A percentile compares a stretch with the other conserved stretches of the same genome.
These are phyloP conservation scores for Nannoperca australis DNA, from an alignment of 2,797 vertebrate genomes.

Conservation along the genomic window DNA sequence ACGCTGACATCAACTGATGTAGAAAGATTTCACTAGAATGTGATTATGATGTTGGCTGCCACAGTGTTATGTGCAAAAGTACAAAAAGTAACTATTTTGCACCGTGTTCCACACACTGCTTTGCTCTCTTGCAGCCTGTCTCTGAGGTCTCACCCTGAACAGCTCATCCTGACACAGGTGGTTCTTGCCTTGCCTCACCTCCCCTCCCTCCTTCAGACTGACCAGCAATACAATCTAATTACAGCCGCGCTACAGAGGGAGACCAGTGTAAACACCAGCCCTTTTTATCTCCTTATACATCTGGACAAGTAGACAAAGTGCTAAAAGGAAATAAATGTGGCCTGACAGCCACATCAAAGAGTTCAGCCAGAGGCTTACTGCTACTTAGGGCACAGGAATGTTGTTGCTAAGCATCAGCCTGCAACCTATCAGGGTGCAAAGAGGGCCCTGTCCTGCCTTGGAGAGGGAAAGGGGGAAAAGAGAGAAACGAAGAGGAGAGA, in stretches of 20 bases:
- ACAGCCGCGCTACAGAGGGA: conserved; percentile 85
- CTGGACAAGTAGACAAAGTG: conserved; percentile 99
- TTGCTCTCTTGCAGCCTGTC: conserved; percentile 13
- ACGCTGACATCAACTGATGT: conserved; percentile 29
- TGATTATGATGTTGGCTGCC: conserved; percentile 32
- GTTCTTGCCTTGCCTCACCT: conserved; percentile 84
- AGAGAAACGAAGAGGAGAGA: conserved; percentile 70
- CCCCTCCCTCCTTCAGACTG: conserved; percentile 87
- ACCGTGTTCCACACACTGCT: conserved; percentile 7
- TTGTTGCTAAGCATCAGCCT: conserved; percentile 98
- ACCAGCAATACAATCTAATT: conserved; percentile 97
- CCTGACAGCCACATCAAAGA: conserved; percentile 99
- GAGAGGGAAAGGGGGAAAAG: conserved; percentile 74
- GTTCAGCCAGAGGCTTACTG: conserved; percentile 98
- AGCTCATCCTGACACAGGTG: conserved; percentile 74
- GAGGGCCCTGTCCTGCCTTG: conserved; percentile 88
- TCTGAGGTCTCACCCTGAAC: conserved; percentile 45
- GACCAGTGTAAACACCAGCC: conserved; percentile 97
- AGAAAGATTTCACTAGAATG: conserved; percentile 38
- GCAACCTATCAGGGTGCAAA: conserved; percentile 94
- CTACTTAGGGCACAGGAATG: conserved; percentile 99
- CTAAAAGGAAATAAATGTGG: conserved; percentile 99
- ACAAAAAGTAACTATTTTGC: conserved; percentile 23
- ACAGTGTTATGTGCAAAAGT: conserved; percentile 12
- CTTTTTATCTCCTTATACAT: conserved; percentile 99